Evolutionary conservation across 2,113 vertebrate species (phyloP), one percentile per base, ranked within the genome.

Genomic region (Triplophysa tibetana): DNA sequence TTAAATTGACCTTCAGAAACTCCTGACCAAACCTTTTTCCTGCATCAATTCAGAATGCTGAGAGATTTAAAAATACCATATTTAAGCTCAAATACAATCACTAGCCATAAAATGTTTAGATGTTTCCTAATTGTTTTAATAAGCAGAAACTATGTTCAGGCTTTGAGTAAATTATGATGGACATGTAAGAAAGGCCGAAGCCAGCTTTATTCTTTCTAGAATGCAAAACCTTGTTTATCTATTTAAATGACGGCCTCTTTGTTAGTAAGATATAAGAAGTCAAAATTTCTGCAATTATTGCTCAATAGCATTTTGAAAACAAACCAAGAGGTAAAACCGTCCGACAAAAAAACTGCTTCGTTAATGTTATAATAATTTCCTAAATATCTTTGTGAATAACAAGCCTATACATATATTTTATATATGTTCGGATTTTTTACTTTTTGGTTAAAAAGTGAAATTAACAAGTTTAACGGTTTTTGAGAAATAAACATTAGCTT

Each of bases 1-100:
- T 43, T 65, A n/a, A 52, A 65, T 45, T 74, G 69, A 80, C 78
- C 78, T 73, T 66, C 54, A 16, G 13, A 4, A 73, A 79, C 41
- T 14, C 68, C 69, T 45, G 43, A 45, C 1, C 2, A 45, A 11
- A 45, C 43, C 61, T 65, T 48, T 52, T 26, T 43, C 14, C 17
- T 33, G 38, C 38, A 38, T 80, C 33, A 63, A 66, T 58, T 65
- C 61, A 65, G 48, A 70, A 21, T 50, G 73, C 21, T 63, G 73
- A 63, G 41, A 75, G 63, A 74, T 23, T 62, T 62, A 61, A 23
- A 21, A 72, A 79, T 52, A 19, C 45, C 52, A 21, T 12, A 2
- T 41, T 21, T 41, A 81, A 75, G 1, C 10, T 4, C 48, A 16
- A 29, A 41, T 38, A 45, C 9, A 8, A 24, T 24, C 21, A 19